phyloP scores from a whole-genome alignment of 2,113 vertebrate species.

The Hypocryptadius cinnamomeus region DNA sequence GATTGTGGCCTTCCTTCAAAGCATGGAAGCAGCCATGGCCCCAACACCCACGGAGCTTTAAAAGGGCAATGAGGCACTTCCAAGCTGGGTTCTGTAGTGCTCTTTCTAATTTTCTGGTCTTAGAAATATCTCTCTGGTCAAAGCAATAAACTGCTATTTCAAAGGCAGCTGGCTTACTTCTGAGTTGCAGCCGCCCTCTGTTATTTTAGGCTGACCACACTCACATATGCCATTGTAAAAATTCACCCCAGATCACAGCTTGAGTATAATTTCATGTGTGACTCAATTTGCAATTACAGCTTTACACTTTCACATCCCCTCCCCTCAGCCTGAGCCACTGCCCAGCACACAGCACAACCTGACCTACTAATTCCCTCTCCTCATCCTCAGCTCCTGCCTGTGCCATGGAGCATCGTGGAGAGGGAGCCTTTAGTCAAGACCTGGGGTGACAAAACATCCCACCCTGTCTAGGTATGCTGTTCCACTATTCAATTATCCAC shows the following conservation, averaged over 20 bases:
- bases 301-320: neutral
- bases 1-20: neutral
- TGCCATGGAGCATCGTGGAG: neutral
- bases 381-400: neutral
- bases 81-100: neutral
- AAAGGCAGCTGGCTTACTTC: neutral
- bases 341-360: neutral
- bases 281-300: neutral
- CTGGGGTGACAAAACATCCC: conserved; percentile 13
- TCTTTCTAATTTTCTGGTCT: neutral
- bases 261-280: neutral
- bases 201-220: neutral
- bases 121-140: neutral
- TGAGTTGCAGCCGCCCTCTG: neutral
- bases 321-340: neutral
- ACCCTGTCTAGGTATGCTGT: neutral
- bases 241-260: neutral
- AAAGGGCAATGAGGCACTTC: neutral
- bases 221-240: neutral
- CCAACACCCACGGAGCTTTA: neutral
- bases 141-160: neutral
- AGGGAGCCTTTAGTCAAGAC: neutral
- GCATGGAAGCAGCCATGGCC: neutral
- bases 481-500: neutral
- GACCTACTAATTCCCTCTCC: neutral